Conservation (phyloP, 2,888 invertebrate genomes). For the Caenorhabditis sp. region DNA sequence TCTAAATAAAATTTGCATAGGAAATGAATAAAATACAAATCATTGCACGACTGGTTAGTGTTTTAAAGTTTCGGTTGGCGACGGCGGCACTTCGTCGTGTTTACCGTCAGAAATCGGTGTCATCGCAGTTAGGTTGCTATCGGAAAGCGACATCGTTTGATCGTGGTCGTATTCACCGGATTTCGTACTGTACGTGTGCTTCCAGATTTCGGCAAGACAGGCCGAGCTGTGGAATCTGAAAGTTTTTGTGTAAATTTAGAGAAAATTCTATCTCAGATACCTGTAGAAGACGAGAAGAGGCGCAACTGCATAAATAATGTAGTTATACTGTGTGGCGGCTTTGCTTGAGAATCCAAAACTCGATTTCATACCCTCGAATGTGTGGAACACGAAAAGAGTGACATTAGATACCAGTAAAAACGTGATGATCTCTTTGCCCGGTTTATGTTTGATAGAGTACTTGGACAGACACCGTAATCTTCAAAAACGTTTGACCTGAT, state of each 20-base stretch:
- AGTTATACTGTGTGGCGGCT: slow-evolving; percentile 64
- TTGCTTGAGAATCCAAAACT: slow-evolving; percentile 62
- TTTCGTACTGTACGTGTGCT: slow-evolving; percentile 67
- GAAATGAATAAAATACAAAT: slow-evolving; percentile 36
- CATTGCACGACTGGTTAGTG: neutral
- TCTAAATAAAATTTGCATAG: slow-evolving; percentile 30
- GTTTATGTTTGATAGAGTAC: slow-evolving; percentile 63
- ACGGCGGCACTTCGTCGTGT: slow-evolving; percentile 13
- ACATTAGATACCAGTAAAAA: slow-evolving; percentile 77
- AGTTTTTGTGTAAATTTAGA: neutral
- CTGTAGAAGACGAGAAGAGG: slow-evolving; percentile 77
- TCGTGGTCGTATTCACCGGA: slow-evolving; percentile 46
- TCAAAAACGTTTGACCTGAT: neutral
- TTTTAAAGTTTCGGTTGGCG: slow-evolving; percentile 12
- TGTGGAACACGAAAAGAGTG: slow-evolving; percentile 75
- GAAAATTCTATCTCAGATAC: slow-evolving; percentile 27
- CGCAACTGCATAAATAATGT: slow-evolving; percentile 74
- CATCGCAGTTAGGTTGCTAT: slow-evolving; percentile 51
- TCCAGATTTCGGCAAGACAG: slow-evolving; percentile 72
- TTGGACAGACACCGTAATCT: slow-evolving; percentile 62
- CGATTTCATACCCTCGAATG: slow-evolving; percentile 73
- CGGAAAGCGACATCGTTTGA: slow-evolving; percentile 32
- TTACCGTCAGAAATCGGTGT: slow-evolving; percentile 50
- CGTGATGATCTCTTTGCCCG: slow-evolving; percentile 78
- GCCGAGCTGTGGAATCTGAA: slow-evolving; percentile 70